Base-by-base conservation (phyloP, 2,888 invertebrate genomes). In the Aleiodes testaceus region DNA sequence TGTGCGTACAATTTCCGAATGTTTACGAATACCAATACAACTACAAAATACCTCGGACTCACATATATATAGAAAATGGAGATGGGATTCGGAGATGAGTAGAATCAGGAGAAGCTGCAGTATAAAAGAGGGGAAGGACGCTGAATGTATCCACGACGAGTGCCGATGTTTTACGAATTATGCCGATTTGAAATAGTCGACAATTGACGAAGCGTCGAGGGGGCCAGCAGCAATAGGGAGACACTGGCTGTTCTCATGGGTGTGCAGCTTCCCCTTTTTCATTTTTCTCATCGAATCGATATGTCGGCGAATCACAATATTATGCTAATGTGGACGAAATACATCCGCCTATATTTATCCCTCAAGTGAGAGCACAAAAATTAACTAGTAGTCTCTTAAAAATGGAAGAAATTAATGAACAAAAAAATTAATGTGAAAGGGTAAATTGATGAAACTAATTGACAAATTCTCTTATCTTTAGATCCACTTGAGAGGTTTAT, bases 261-360 rank as follows among this genome's bases (percentile, higher is more conserved):
- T 82, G 85, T 81, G 77, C 86, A 77, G 82, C 86, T 83, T 86
- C 85, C 85, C 85, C 85, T 79, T 79, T 85, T 83, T 82, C 83
- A 81, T 81, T 81, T 83, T 84, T 80, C 79, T 83, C 79, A 75
- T 76, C 71, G 76, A 79, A 81, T 82, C 80, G 79, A 81, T 74
- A 75, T 74, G 74, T 69, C 75, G 73, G 71, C 70, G 69, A 64
- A 74, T 74, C 67, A 75, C 74, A 68, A 77, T 72, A 70, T 67
- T 71, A 49, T 55, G 50, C 70, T 44, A 75, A 76, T 69, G 49
- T 65, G 59, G 67, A 72, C 72, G 72, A 70, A 76, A 74, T 77
- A 72, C 72, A 44, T 44, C 11, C 9, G n/a, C 2, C 2, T 44
- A 44, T 44, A 44, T 44, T 42, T 50, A n/a, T n/a, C 6, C 9